These are phyloP conservation scores for Molossus molossus DNA, from an alignment of 2,797 vertebrate genomes.

Conservation along the genomic window DNA sequence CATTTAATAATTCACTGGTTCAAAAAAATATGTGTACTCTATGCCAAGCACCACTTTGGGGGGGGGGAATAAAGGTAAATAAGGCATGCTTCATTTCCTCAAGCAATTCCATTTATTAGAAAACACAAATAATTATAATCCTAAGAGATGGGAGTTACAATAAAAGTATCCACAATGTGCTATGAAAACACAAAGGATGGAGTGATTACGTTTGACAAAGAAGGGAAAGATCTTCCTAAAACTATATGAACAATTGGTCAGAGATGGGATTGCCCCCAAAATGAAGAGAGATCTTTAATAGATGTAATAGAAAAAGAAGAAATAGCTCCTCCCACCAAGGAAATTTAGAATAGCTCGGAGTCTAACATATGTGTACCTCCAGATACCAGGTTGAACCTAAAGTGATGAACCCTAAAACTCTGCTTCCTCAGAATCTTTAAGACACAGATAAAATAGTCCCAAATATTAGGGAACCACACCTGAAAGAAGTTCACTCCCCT, in stretches of 20 bases:
- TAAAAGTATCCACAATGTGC: background rate
- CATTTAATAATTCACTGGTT: background rate
- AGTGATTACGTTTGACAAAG: background rate
- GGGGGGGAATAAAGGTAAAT: background rate
- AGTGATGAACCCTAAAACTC: conserved; percentile 1
- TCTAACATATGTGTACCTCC: background rate
- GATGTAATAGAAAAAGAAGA: background rate
- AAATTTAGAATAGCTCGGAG: background rate
- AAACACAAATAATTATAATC: background rate
- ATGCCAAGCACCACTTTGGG: background rate
- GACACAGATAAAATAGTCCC: background rate
- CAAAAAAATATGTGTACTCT: conserved; percentile 37
- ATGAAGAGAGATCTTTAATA: background rate
- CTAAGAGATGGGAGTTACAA: background rate
- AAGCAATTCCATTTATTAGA: background rate
- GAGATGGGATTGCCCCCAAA: background rate
- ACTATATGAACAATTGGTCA: background rate
- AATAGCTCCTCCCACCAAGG: background rate
- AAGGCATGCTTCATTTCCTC: background rate
- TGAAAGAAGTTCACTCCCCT: conserved; percentile 1
- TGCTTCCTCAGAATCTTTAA: conserved; percentile 11
- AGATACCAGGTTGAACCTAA: background rate
- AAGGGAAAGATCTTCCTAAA: background rate
- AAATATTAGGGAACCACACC: background rate
- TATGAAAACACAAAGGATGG: background rate